Base-by-base conservation (phyloP, 2,797 vertebrate species). In the Merluccius polli region DNA sequence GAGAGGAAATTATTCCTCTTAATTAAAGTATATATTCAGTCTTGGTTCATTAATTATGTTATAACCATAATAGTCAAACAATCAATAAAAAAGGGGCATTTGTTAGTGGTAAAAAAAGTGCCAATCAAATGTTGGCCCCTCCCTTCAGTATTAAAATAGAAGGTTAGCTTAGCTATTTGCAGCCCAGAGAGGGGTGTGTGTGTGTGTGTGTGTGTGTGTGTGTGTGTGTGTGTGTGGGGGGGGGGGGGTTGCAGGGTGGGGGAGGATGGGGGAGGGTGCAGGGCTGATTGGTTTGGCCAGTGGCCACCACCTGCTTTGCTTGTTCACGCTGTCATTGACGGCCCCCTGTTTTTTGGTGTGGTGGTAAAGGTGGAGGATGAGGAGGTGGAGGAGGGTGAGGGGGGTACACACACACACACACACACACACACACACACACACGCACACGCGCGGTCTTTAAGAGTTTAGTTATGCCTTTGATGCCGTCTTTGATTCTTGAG, bases 381-480 rank as follows among this genome's bases (percentile, higher is more conserved):
- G 21, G 16, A 48, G 44, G 21, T n/a, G 21, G 18, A n/a, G 21
- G 48, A 59, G 21, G 16, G 21, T 16, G 44, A 41, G 3, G 44
- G 21, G 48, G 48, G 21, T 59, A 6, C 5, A 9, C 1, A n/a
- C 8, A n/a, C 52, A n/a, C 7, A 9, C 52, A 38, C 36, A 59
- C 52, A 59, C 52, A 59, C 52, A 59, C 48, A 59, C 48, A 59
- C 48, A 59, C 48, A 59, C 48, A 59, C 48, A 59, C 21, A 52
- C 48, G n/a, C 48, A 52, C 48, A 52, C 48, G 87, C 85, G 70
- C 85, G 88, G 90, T 91, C 92, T 93, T 94, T 89, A 93, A 91
- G 90, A 93, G 91, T 94, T 93, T 92, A 92, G 90, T 89, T 91
- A 90, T 92, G 92, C 91, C 92, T 94, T 94, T 94, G 93, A 94